A percentile compares a stretch with the other conserved stretches of the same genome.
phyloP scores from a whole-genome alignment of 2,888 invertebrate genomes.

The Ptilodon capucinus region DNA sequence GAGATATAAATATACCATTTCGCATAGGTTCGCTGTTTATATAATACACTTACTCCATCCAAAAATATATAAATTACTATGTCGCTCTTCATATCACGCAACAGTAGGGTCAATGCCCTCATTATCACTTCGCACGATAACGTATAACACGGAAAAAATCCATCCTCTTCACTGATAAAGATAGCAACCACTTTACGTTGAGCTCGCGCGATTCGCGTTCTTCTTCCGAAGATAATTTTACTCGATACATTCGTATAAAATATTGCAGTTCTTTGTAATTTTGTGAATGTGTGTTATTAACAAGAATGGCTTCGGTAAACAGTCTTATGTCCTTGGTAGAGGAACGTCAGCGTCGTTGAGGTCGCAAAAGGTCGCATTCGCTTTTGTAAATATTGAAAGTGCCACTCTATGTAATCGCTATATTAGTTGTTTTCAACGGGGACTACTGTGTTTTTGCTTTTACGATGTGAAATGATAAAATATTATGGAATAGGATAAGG shows the following conservation, averaged over 20 bases:
- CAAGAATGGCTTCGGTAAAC: slow-evolving; percentile 40
- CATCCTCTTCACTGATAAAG: slow-evolving; percentile 61
- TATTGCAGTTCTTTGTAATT: slow-evolving; percentile 35
- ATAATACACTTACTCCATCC: slow-evolving; percentile 10
- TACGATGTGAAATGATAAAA: too few species aligned
- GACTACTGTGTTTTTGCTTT: slow-evolving; percentile 4
- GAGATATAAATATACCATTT: too few species aligned
- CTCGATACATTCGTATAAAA: slow-evolving; percentile 23
- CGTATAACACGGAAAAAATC: slow-evolving; percentile 72
- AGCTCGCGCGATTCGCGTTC: slow-evolving; percentile 33
- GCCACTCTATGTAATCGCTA: slow-evolving; percentile 28
- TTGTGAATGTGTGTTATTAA: slow-evolving; percentile 38
- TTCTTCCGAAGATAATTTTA: slow-evolving; percentile 10
- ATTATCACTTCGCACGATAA: slow-evolving; percentile 73
- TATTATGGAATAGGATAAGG: too few species aligned
- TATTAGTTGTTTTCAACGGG: slow-evolving; percentile 12
- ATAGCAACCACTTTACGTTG: slow-evolving; percentile 44
- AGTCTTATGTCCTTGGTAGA: slow-evolving; percentile 44
- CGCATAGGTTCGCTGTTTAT: neutral
- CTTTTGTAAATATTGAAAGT: slow-evolving; percentile 41
- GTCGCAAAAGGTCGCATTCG: slow-evolving; percentile 42
- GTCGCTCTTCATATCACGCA: slow-evolving; percentile 62
- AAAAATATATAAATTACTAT: slow-evolving; percentile 38
- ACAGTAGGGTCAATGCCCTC: slow-evolving; percentile 64
- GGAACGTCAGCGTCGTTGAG: slow-evolving; percentile 40